Evolutionary conservation across 2,113 vertebrate species (phyloP).

Genomic region (Otis tarda): DNA sequence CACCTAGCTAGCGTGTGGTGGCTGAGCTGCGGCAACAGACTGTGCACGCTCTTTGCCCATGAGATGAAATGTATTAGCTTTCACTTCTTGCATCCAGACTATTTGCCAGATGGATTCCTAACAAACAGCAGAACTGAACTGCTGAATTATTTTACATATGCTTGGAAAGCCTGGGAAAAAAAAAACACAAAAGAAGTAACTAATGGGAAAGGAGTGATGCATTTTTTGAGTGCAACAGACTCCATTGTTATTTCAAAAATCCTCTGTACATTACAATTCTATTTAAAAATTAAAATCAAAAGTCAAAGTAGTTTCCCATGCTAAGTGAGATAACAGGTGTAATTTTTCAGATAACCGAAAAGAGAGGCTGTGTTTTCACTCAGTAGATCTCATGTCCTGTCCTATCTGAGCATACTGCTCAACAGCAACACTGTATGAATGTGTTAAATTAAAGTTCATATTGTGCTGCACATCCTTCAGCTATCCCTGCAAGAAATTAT

Average conservation of each 20-base stretch:
- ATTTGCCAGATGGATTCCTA: slow-evolving; percentile 7
- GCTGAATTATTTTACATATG: slow-evolving; percentile 33
- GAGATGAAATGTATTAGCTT: background rate
- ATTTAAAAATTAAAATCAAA: background rate
- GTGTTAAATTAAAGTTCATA: background rate
- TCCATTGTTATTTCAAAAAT: background rate
- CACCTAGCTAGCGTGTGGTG: background rate
- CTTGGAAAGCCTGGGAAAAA: background rate
- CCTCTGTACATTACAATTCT: background rate
- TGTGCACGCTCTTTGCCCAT: background rate
- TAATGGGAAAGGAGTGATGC: background rate
- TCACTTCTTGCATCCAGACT: background rate
- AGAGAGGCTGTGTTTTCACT: background rate
- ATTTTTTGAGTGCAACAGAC: background rate
- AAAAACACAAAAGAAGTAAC: background rate
- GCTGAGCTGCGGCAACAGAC: background rate
- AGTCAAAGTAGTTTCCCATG: background rate
- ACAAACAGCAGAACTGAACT: background rate
- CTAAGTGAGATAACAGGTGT: background rate
- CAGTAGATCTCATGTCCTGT: background rate
- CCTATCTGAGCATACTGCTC: background rate
- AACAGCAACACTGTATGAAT: rapidly evolving
- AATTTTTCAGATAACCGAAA: background rate
- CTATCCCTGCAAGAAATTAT: background rate
- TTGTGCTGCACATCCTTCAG: background rate